Evolutionary conservation across 1,140 invertebrate species (phyloP).

Genomic region (Drosophila ironensis): DNA sequence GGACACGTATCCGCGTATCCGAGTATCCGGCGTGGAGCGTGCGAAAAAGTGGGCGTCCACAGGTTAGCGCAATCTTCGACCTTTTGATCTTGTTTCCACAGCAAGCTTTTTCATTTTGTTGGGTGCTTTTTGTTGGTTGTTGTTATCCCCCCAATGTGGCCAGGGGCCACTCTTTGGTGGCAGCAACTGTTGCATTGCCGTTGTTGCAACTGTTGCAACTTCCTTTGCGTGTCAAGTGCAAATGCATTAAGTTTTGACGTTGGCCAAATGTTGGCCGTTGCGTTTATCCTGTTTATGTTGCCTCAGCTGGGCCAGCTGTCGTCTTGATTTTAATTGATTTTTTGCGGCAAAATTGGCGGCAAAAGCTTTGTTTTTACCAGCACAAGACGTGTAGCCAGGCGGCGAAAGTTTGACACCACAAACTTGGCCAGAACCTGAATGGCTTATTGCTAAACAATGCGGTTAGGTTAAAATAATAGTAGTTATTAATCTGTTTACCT

Average conservation of each 20-base stretch:
- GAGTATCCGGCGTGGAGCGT: slow-evolving; percentile 65
- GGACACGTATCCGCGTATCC: slow-evolving; percentile 47
- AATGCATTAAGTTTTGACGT: slow-evolving; percentile 76
- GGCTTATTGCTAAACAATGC: too few species aligned
- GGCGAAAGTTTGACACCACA: slow-evolving; percentile 46
- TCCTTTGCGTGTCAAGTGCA: slow-evolving; percentile 79
- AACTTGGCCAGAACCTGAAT: neutral
- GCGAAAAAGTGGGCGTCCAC: slow-evolving; percentile 75
- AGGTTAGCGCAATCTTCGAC: slow-evolving; percentile 75
- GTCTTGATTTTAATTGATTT: slow-evolving; percentile 79
- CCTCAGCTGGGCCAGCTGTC: slow-evolving; percentile 50
- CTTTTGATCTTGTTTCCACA: slow-evolving; percentile 76
- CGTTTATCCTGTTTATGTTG: slow-evolving; percentile 9
- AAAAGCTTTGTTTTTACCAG: slow-evolving; percentile 41
- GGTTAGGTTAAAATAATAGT: neutral
- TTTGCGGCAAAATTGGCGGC: slow-evolving; percentile 47
- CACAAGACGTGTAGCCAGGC: slow-evolving; percentile 28
- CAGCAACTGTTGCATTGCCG: slow-evolving; percentile 35
- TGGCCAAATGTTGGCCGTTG: slow-evolving; percentile 53
- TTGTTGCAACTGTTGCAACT: slow-evolving; percentile 56
- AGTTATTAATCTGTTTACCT: neutral
- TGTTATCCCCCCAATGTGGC: slow-evolving; percentile 15
- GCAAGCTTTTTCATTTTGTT: slow-evolving; percentile 4
- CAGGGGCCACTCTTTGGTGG: slow-evolving; percentile 37
- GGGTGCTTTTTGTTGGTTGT: neutral